Conservation (phyloP, 2,888 invertebrate species). For the Eupelmus urozonus region DNA sequence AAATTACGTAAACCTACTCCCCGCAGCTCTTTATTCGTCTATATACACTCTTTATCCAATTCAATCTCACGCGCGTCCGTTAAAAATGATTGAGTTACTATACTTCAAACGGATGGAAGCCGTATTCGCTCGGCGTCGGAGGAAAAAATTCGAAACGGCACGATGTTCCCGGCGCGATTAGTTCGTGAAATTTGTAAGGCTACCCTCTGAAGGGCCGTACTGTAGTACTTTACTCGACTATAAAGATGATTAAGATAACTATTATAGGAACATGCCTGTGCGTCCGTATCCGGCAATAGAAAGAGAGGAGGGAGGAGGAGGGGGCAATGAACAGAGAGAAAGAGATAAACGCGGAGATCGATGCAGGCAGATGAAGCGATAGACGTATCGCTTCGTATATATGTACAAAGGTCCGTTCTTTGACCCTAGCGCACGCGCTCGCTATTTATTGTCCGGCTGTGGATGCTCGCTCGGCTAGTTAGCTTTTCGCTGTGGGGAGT, state of each 20-base stretch:
- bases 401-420: conserved; percentile 44
- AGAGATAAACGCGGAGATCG: conserved; percentile 45
- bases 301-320: conserved; percentile 13
- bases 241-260: conserved; percentile 56
- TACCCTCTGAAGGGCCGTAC: conserved; percentile 19
- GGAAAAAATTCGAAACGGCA: not conserved
- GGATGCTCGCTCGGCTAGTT: no score
- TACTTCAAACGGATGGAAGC: no score
- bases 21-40: no score
- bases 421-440: conserved; percentile 44
- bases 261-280: conserved; percentile 39
- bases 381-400: conserved; percentile 51
- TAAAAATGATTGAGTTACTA: no score
- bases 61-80: no score
- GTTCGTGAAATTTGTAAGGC: conserved; percentile 43
- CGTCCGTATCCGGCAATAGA: conserved; percentile 51
- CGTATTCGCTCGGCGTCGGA: no score
- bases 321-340: conserved; percentile 31
- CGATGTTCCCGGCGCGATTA: conserved; percentile 18
- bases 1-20: no score
- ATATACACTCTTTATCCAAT: no score
- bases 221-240: conserved; percentile 26
- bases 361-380: conserved; percentile 55
- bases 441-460: conserved; percentile 35
- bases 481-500: no score